Conservation (phyloP, 2,797 vertebrate species). For the Amniataba percoides region DNA sequence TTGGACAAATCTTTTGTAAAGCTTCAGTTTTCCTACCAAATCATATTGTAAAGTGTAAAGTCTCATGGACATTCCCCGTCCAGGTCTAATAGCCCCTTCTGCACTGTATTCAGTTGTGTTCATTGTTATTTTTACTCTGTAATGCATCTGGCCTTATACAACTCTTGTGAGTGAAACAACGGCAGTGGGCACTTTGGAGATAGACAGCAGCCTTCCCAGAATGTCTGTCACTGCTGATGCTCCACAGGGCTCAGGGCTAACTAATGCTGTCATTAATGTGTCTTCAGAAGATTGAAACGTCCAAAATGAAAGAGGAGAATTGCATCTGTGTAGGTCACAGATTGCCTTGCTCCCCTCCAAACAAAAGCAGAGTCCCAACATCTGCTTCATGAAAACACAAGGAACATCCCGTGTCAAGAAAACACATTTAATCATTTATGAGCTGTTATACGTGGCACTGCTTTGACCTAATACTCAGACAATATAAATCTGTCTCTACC, state of each 20-base stretch:
- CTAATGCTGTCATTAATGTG: constrained; percentile 11
- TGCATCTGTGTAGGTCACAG: constrained; percentile 23
- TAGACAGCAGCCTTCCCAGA: constrained; percentile 33
- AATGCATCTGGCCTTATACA: constrained; percentile 37
- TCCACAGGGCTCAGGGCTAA: constrained; percentile 32
- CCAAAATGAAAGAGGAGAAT: constrained; percentile 17
- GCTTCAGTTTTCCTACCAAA: constrained; percentile 2
- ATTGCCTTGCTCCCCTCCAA: neutral
- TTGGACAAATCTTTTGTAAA: neutral
- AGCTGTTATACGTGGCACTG: neutral
- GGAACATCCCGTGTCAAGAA: neutral
- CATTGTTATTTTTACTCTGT: constrained; percentile 62
- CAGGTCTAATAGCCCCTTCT: constrained; percentile 12
- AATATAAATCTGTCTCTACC: neutral
- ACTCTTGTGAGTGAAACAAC: constrained; percentile 43
- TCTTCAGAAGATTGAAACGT: constrained; percentile 15
- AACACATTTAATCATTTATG: constrained; percentile 7
- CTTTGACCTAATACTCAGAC: constrained; percentile 1
- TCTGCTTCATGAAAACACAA: constrained; percentile 10
- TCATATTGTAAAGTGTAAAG: neutral
- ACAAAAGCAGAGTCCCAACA: neutral
- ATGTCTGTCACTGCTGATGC: constrained; percentile 56
- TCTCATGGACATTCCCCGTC: neutral
- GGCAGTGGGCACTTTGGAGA: constrained; percentile 28
- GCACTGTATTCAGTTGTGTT: constrained; percentile 45